A percentile compares a stretch with the other conserved stretches of the same genome.
phyloP scores from a whole-genome alignment of 2,113 vertebrate species.

The Colistium nudipinnis region DNA sequence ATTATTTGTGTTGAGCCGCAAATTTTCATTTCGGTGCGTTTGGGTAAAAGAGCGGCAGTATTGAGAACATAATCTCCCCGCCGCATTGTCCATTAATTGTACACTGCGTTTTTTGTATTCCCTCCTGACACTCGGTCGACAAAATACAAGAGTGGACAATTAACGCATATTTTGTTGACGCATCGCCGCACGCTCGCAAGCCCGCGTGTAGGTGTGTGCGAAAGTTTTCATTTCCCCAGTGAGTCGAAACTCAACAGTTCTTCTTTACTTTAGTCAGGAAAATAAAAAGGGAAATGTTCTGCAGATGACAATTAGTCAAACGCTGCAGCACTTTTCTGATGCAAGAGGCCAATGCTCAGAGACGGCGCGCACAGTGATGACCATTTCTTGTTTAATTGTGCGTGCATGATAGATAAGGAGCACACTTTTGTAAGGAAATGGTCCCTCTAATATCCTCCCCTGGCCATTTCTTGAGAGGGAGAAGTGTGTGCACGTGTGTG shows the following conservation, averaged over 20 bases:
- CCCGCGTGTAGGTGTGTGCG: not conserved
- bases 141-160: not conserved
- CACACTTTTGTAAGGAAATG: constrained; percentile 46
- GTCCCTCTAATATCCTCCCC: constrained; percentile 51
- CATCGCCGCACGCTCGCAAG: too few species aligned
- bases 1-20: constrained; percentile 40
- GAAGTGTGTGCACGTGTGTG: constrained; percentile 10
- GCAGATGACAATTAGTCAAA: constrained; percentile 46
- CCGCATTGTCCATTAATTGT: not conserved
- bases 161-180: too few species aligned
- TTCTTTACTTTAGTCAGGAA: not conserved
- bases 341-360: constrained; percentile 34
- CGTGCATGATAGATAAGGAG: constrained; percentile 63
- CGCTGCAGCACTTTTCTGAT: constrained; percentile 28
- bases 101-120: not conserved
- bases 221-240: not conserved
- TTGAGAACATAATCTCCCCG: not conserved
- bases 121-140: not conserved
- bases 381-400: constrained; percentile 69
- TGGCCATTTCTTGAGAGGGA: constrained; percentile 48
- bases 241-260: constrained; percentile 5
- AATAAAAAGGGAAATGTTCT: not conserved
- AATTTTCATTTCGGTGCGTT: constrained; percentile 8
- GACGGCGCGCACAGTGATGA: constrained; percentile 36
- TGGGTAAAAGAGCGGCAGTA: not conserved